phyloP scores from a whole-genome alignment of 2,797 vertebrate species.

The Epinephelus awoara region DNA sequence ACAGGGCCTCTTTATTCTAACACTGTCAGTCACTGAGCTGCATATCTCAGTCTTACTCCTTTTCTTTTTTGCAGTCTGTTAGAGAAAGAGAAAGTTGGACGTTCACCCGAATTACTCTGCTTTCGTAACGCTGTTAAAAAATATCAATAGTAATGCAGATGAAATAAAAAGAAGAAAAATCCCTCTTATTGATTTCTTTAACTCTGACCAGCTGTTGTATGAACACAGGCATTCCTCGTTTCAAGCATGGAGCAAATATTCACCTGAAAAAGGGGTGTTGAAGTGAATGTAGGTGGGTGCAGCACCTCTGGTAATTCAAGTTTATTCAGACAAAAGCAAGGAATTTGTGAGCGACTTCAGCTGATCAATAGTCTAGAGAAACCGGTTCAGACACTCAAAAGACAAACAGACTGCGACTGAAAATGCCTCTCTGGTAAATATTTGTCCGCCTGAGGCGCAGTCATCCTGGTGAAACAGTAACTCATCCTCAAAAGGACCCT shows the following conservation, averaged over 20 bases:
- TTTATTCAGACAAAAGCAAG: conserved; percentile 41
- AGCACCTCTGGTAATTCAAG: conserved; percentile 21
- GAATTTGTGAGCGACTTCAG: conserved; percentile 36
- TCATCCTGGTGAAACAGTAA: conserved; percentile 64
- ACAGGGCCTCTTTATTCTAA: conserved; percentile 65
- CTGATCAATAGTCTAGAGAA: conserved; percentile 49
- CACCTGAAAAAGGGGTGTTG: conserved; percentile 11
- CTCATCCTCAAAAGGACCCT: conserved; percentile 44
- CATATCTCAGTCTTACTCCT: conserved; percentile 13
- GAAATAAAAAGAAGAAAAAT: neutral
- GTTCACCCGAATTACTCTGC: neutral
- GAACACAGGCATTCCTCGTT: neutral
- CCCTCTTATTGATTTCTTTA: neutral
- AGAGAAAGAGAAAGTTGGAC: neutral
- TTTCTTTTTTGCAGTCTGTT: conserved; percentile 21
- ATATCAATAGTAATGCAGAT: neutral
- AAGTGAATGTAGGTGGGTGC: neutral
- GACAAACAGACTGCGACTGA: conserved; percentile 28
- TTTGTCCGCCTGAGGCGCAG: conserved; percentile 51
- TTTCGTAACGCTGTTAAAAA: neutral
- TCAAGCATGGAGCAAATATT: neutral
- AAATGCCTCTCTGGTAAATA: conserved; percentile 48
- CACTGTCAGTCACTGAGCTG: conserved; percentile 36
- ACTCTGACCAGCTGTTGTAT: neutral
- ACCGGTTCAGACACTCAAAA: conserved; percentile 35